A percentile compares a stretch with the other conserved stretches of the same genome.
These are phyloP conservation scores for Scaptomyza montana DNA, from an alignment of 1,140 invertebrate species.

Conservation along the genomic window DNA sequence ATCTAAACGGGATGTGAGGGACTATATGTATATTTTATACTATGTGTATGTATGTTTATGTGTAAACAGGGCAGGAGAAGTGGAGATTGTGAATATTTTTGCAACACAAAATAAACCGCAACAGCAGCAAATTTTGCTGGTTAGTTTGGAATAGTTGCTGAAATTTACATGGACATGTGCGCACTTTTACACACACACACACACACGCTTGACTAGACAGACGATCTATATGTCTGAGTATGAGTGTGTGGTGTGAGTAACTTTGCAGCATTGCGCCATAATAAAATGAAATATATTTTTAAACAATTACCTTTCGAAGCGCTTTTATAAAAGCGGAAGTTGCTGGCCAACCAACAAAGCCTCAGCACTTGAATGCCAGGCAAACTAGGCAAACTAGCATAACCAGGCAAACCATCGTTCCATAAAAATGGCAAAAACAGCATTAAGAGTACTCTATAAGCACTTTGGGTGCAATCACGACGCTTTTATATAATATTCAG, in stretches of 20 bases:
- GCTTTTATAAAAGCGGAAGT: slow-evolving; percentile 72
- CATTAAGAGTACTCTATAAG: slow-evolving; percentile 22
- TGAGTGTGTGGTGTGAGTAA: slow-evolving; percentile 18
- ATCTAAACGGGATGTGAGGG: slow-evolving; percentile 11
- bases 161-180: slow-evolving; percentile 66
- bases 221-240: slow-evolving; percentile 46
- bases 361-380: slow-evolving; percentile 20
- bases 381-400: slow-evolving; percentile 1
- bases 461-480: slow-evolving; percentile 28
- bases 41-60: not conserved
- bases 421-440: slow-evolving; percentile 4
- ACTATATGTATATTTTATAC: not conserved
- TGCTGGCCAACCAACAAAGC: slow-evolving; percentile 37
- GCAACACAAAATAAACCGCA: slow-evolving; percentile 81
- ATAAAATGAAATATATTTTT: slow-evolving; percentile 78
- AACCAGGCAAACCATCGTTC: not conserved
- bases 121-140: slow-evolving; percentile 77
- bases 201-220: slow-evolving; percentile 53
- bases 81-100: slow-evolving; percentile 62
- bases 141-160: slow-evolving; percentile 71
- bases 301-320: slow-evolving; percentile 75
- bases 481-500: slow-evolving; percentile 8
- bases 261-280: slow-evolving; percentile 44
- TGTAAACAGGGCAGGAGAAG: not conserved
- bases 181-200: slow-evolving; percentile 39